A percentile compares a stretch with the other conserved stretches of the same genome.
phyloP scores from a whole-genome alignment of 2,888 invertebrate species.

The Ceraclea dissimilis region DNA sequence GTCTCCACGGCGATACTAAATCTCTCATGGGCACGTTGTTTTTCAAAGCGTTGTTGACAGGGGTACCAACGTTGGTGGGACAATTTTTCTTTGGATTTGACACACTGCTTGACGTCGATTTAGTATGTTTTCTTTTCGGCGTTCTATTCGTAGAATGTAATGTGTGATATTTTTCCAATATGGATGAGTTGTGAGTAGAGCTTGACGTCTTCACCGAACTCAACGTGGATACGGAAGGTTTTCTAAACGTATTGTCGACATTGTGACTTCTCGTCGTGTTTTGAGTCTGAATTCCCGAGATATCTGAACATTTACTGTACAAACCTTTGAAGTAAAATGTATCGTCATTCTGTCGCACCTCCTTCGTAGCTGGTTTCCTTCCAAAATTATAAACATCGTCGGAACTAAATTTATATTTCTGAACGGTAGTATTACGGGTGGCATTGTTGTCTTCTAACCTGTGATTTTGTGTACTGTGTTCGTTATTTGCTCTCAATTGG shows the following conservation, averaged over 20 bases:
- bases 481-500: too few relatives aligned
- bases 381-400: background rate
- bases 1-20: background rate
- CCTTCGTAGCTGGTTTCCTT: background rate
- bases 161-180: background rate
- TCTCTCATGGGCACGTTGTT: background rate
- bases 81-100: background rate
- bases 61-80: background rate
- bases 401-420: background rate
- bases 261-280: background rate
- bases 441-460: too few relatives aligned
- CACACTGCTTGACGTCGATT: background rate
- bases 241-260: background rate
- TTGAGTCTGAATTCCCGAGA: background rate
- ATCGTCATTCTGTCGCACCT: background rate
- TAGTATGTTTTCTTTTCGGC: background rate
- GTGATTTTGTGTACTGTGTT: too few relatives aligned
- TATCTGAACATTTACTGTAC: background rate
- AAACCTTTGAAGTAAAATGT: background rate
- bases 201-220: background rate
- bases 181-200: background rate
- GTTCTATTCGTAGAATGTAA: background rate
- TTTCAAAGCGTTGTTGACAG: background rate
- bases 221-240: background rate
- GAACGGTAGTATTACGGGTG: too few relatives aligned